phyloP scores from a whole-genome alignment of 2,113 vertebrate genomes.

The Prolemur simus region DNA sequence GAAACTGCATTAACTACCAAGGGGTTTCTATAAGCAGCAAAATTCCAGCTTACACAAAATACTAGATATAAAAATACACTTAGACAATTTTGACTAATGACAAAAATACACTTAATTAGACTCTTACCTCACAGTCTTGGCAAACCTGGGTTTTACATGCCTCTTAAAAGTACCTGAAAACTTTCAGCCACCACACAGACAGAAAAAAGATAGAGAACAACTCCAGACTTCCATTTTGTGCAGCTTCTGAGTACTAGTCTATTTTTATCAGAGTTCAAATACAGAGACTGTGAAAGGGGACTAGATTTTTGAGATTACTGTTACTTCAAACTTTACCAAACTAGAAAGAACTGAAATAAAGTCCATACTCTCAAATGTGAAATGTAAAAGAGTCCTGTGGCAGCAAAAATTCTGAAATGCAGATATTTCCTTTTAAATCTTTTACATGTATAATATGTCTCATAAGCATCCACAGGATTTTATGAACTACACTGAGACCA shows the following conservation, averaged over 20 bases:
- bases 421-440: neutral
- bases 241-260: neutral
- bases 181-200: neutral
- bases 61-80: neutral
- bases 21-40: neutral
- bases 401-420: neutral
- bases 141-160: neutral
- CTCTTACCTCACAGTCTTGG: neutral
- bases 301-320: neutral
- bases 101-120: neutral
- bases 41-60: neutral
- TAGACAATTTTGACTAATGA: neutral
- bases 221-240: neutral
- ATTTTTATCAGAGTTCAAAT: neutral
- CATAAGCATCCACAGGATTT: neutral
- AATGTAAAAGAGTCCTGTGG: neutral
- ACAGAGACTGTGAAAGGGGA: neutral
- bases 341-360: neutral
- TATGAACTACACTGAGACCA: neutral
- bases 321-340: neutral
- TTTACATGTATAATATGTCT: neutral
- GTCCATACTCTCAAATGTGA: neutral
- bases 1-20: neutral
- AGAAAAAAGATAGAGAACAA: neutral
- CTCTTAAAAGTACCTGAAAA: neutral